Evolutionary conservation across 2,113 vertebrate species (phyloP).

Genomic region (Melanerpes aurifrons): DNA sequence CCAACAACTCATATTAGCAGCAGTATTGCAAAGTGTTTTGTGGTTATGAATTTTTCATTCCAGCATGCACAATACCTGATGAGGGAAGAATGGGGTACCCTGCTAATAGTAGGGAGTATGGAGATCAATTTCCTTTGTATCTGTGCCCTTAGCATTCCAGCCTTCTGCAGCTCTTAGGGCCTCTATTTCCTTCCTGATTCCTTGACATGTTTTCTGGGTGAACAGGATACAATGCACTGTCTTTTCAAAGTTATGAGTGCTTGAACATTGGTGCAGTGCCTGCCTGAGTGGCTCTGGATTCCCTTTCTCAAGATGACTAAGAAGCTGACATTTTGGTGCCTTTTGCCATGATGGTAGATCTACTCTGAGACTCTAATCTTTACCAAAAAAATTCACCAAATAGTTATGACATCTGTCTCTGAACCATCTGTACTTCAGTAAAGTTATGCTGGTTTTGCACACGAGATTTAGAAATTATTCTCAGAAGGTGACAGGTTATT

Average conservation of each 20-base stretch:
- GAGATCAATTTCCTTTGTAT: neutral
- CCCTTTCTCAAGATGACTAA: neutral
- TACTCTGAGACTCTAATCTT: neutral
- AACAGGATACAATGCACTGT: neutral
- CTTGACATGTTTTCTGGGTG: neutral
- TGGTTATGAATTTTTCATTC: neutral
- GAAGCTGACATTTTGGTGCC: neutral
- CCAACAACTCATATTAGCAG: neutral
- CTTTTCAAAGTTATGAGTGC: neutral
- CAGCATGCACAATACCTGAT: neutral
- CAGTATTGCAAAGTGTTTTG: neutral
- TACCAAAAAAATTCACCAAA: neutral
- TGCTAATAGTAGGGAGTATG: neutral
- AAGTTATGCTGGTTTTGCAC: neutral
- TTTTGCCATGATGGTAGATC: neutral
- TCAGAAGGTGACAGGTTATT: neutral
- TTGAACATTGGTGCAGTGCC: neutral
- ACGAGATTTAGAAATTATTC: neutral
- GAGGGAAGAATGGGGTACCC: neutral
- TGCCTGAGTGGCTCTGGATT: neutral
- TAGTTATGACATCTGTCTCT: neutral
- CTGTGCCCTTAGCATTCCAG: neutral
- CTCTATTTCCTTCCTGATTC: neutral
- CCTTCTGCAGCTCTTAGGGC: neutral
- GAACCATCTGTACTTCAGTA: neutral